Conservation (phyloP, 92 coral and sea anemone species). For the Actinernus sp. region DNA sequence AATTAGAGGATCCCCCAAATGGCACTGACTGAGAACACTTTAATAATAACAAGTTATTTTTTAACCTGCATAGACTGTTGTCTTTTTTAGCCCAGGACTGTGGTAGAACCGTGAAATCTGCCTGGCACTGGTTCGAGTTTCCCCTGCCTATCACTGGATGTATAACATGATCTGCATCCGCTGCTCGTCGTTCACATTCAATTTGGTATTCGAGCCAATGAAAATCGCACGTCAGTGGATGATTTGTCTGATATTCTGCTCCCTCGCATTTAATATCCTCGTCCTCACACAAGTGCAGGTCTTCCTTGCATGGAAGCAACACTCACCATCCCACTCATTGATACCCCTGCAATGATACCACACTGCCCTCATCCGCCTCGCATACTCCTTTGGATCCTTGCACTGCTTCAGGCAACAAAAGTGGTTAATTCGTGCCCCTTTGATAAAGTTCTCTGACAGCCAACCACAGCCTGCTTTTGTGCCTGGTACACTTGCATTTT, state of each 20-base stretch:
- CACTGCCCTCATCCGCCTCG: no score
- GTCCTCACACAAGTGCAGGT: slow-evolving; percentile 47
- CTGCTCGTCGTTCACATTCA: slow-evolving; percentile 43
- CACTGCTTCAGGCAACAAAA: no score
- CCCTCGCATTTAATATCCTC: slow-evolving; percentile 24
- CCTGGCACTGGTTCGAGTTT: slow-evolving; percentile 45
- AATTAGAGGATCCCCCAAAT: no score
- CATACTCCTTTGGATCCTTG: no score
- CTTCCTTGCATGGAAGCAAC: slow-evolving; percentile 26
- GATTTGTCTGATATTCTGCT: slow-evolving; percentile 18
- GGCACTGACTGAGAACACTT: no score
- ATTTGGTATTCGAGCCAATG: no score
- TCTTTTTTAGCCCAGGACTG: slow-evolving; percentile 35
- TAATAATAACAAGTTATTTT: neutral
- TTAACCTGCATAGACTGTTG: slow-evolving; percentile 45
- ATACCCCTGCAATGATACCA: slow-evolving; percentile 64
- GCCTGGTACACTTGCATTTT: slow-evolving; percentile 31
- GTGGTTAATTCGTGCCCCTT: no score
- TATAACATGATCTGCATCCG: slow-evolving; percentile 26
- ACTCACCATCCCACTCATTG: slow-evolving; percentile 55
- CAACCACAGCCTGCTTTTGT: slow-evolving; percentile 52
- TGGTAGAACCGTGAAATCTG: slow-evolving; percentile 42
- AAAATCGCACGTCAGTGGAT: no score
- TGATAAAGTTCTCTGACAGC: slow-evolving; percentile 15
- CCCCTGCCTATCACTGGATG: slow-evolving; percentile 60